Conservation (phyloP, 1,140 invertebrate species). For the Brachionus sp. region DNA sequence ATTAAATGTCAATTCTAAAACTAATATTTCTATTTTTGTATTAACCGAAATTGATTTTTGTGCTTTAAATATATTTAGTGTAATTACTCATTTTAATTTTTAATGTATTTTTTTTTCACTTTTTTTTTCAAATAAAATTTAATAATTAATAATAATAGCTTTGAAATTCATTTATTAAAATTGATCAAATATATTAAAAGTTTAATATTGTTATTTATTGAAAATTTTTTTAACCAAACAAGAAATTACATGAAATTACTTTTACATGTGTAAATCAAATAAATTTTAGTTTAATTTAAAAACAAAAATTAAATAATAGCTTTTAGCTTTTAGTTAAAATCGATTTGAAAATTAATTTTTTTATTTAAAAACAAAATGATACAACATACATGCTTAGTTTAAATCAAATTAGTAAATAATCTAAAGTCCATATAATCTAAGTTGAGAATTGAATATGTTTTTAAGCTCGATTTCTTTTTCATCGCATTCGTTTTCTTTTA, state of each 20-base stretch:
- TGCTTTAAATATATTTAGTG: background rate
- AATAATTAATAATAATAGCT: too few species aligned
- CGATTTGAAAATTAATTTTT: too few species aligned
- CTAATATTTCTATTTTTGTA: background rate
- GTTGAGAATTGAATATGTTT: background rate
- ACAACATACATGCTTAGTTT: background rate
- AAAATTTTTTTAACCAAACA: too few species aligned
- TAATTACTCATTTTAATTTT: background rate
- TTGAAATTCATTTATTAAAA: too few species aligned
- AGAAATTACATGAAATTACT: too few species aligned
- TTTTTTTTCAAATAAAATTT: too few species aligned
- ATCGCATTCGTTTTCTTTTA: constrained; percentile 5
- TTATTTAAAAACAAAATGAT: background rate
- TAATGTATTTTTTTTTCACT: background rate
- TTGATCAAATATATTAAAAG: too few species aligned
- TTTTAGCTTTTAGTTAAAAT: too few species aligned
- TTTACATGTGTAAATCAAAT: too few species aligned
- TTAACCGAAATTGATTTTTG: background rate
- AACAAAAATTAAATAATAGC: too few species aligned
- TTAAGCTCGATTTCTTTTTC: constrained; percentile 27
- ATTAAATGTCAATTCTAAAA: background rate
- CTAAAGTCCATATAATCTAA: constrained; percentile 29
- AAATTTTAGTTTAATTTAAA: too few species aligned
- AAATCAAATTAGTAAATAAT: background rate
- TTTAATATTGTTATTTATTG: too few species aligned